These are phyloP conservation scores for Brachystomella parvula DNA, from an alignment of 1,140 invertebrate genomes.

Conservation along the genomic window DNA sequence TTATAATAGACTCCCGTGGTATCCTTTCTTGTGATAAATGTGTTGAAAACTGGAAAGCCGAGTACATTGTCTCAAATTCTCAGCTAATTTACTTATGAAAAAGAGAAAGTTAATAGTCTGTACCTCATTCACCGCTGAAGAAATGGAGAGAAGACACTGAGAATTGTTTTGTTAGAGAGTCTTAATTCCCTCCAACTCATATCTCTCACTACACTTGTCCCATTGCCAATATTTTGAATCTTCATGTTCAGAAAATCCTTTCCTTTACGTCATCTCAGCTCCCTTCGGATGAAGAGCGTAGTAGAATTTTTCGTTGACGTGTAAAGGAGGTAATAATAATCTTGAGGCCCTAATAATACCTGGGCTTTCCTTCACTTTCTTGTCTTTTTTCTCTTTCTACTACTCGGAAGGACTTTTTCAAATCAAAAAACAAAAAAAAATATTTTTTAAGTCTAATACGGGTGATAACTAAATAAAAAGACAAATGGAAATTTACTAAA, in stretches of 20 bases:
- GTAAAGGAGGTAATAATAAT: not conserved
- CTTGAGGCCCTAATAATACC: no score
- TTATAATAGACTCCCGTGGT: not conserved
- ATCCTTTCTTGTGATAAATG: not conserved
- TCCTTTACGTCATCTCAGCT: not conserved
- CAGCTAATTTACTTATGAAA: no score
- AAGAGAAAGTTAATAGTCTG: no score
- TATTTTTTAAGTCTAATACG: no score
- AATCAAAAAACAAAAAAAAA: no score
- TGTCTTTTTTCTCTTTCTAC: no score
- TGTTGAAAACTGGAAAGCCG: not conserved
- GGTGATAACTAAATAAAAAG: no score
- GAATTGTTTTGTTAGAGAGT: constrained; percentile 1
- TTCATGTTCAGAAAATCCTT: not conserved
- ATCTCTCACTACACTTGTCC: constrained; percentile 22
- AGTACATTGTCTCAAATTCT: not conserved
- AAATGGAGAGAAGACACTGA: not conserved
- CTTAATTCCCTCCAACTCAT: constrained; percentile 28
- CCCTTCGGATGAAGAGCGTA: not conserved
- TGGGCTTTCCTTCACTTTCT: no score
- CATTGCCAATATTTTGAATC: constrained; percentile 19
- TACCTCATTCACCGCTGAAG: not conserved
- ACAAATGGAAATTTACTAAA: no score
- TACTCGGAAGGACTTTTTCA: no score
- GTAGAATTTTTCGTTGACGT: not conserved